Evolutionary conservation across 2,797 vertebrate genomes (phyloP).

Genomic region (Anolis apletophallus): DNA sequence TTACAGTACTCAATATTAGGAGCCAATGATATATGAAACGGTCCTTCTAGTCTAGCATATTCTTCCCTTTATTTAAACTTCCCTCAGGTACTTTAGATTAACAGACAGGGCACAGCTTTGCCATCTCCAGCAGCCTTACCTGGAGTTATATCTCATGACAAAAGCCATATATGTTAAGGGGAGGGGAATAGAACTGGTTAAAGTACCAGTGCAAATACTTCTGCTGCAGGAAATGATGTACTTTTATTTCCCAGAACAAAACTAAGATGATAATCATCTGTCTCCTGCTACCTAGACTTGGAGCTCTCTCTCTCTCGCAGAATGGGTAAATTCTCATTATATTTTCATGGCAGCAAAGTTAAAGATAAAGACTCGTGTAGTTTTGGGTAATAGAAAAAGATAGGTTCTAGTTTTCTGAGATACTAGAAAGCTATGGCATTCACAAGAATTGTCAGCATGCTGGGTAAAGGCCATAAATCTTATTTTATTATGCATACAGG

Average conservation of each 20-base stretch:
- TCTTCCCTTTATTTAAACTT: background rate
- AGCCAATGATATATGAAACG: background rate
- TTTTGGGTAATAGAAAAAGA: constrained; percentile 6
- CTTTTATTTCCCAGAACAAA: constrained; percentile 11
- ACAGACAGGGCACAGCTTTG: background rate
- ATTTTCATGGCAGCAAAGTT: constrained; percentile 3
- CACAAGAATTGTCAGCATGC: background rate
- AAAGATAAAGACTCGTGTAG: constrained; percentile 8
- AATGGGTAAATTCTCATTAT: background rate
- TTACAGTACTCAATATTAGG: background rate
- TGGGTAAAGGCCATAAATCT: background rate
- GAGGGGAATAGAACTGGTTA: background rate
- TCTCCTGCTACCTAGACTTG: background rate
- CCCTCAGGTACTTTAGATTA: background rate
- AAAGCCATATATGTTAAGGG: background rate
- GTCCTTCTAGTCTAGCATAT: background rate
- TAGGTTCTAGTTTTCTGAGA: background rate
- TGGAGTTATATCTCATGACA: background rate
- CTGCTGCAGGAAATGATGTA: background rate
- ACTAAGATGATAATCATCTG: background rate
- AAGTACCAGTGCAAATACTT: background rate
- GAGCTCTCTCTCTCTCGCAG: background rate
- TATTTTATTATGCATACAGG: background rate
- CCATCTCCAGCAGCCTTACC: background rate
- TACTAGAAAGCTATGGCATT: background rate